Conservation (phyloP, 2,888 invertebrate genomes). For the Phalera bucephala region DNA sequence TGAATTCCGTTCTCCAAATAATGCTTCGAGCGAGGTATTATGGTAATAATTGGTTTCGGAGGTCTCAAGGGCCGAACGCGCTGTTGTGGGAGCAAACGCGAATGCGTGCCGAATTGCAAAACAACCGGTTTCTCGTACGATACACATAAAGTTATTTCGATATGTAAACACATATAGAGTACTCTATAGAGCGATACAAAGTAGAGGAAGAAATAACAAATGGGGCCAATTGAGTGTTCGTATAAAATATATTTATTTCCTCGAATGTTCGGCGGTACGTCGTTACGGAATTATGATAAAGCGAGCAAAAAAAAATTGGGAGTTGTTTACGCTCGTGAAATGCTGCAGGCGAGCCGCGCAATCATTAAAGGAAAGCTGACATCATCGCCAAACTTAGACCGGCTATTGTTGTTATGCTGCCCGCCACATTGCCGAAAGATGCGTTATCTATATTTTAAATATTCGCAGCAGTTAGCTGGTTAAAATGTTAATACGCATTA, state of each 20-base stretch:
- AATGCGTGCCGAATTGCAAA: slow-evolving; percentile 64
- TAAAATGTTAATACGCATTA: slow-evolving; percentile 42
- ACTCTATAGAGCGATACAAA: slow-evolving; percentile 32
- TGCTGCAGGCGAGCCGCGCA: slow-evolving; percentile 54
- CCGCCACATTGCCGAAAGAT: slow-evolving; percentile 59
- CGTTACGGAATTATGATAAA: slow-evolving; percentile 39
- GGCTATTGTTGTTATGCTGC: slow-evolving; percentile 65
- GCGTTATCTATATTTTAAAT: slow-evolving; percentile 70
- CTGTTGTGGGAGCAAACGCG: slow-evolving; percentile 50
- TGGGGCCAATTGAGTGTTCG: slow-evolving; percentile 31
- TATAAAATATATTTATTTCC: slow-evolving; percentile 26
- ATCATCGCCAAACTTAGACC: slow-evolving; percentile 74
- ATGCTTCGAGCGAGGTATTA: slow-evolving; percentile 56
- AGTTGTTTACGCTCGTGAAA: slow-evolving; percentile 59
- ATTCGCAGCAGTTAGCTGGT: too few species aligned
- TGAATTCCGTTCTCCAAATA: slow-evolving; percentile 63
- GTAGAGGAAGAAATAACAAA: slow-evolving; percentile 29
- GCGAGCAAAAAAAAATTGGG: slow-evolving; percentile 28
- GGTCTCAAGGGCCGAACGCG: slow-evolving; percentile 43
- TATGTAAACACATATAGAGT: slow-evolving; percentile 45
- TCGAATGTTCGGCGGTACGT: slow-evolving; percentile 27
- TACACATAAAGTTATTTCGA: slow-evolving; percentile 55
- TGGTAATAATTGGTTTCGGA: slow-evolving; percentile 63
- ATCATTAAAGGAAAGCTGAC: slow-evolving; percentile 74
- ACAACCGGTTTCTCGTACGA: slow-evolving; percentile 58